Evolutionary conservation across 2,888 invertebrate species (phyloP).

Genomic region (Amphiduros pacificus): DNA sequence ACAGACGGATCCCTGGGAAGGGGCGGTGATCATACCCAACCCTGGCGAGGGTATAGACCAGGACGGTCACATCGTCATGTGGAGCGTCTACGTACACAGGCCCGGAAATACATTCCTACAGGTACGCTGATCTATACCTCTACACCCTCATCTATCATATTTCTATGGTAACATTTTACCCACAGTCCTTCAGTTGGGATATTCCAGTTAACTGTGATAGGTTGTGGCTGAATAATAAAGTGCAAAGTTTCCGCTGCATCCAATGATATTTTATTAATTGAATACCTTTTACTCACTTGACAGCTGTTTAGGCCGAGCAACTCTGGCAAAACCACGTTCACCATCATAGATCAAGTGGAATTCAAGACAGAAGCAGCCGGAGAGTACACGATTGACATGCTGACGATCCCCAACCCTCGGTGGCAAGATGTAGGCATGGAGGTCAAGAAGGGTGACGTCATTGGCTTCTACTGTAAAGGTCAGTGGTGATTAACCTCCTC

Average conservation of each 20-base stretch:
- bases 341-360: constrained; percentile 14
- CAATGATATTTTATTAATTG: too few relatives aligned
- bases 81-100: constrained; percentile 22
- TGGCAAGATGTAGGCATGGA: constrained; percentile 12
- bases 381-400: constrained; percentile 24
- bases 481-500: too few relatives aligned
- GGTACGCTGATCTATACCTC: constrained; percentile 14
- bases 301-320: constrained; percentile 24
- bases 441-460: constrained; percentile 24
- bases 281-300: not conserved
- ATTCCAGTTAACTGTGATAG: too few relatives aligned
- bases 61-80: constrained; percentile 25
- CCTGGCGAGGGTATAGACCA: constrained; percentile 18
- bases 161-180: too few relatives aligned
- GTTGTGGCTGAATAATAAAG: too few relatives aligned
- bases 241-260: too few relatives aligned
- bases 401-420: not conserved
- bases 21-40: constrained; percentile 25
- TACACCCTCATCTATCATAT: too few relatives aligned
- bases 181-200: too few relatives aligned
- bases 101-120: constrained; percentile 20
- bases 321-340: constrained; percentile 14
- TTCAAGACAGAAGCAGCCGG: constrained; percentile 19
- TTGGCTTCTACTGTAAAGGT: constrained; percentile 28
- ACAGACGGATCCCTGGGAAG: not conserved